phyloP scores from a whole-genome alignment of 2,797 vertebrate genomes.

The Cossypha dichroa region DNA sequence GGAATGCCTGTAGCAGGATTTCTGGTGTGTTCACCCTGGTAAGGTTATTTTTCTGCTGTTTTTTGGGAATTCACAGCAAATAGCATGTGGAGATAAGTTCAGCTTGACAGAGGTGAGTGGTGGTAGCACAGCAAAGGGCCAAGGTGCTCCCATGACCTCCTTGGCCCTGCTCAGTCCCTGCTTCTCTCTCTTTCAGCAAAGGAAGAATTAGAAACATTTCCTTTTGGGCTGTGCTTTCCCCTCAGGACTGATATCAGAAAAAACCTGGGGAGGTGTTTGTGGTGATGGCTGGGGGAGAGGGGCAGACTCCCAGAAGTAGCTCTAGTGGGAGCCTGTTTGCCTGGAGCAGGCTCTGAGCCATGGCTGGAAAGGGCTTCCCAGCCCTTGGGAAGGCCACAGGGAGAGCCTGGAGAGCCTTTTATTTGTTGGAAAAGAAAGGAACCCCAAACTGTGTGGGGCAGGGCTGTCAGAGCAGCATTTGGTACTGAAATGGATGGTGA shows the following conservation, averaged over 20 bases:
- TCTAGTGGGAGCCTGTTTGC: neutral
- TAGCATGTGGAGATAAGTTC: fast-evolving
- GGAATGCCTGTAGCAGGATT: neutral
- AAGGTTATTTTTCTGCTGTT: neutral
- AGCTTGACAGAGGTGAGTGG: neutral
- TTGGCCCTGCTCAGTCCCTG: neutral
- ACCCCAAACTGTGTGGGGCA: neutral
- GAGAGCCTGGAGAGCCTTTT: neutral
- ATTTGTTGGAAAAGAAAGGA: neutral
- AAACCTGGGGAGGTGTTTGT: neutral
- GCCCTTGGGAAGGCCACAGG: fast-evolving
- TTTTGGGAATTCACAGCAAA: neutral
- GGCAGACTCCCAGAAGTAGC: neutral
- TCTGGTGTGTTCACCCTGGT: fast-evolving
- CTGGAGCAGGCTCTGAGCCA: neutral
- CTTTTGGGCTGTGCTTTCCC: neutral
- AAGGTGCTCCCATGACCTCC: neutral
- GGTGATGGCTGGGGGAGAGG: neutral
- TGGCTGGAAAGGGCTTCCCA: neutral
- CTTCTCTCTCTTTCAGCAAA: neutral
- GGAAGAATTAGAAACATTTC: neutral
- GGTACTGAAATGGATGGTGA: neutral
- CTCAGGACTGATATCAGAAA: neutral
- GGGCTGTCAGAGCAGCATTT: neutral
- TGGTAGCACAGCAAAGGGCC: neutral